Conservation (phyloP, 2,797 vertebrate genomes). For the Scomberomorus guttatus region DNA sequence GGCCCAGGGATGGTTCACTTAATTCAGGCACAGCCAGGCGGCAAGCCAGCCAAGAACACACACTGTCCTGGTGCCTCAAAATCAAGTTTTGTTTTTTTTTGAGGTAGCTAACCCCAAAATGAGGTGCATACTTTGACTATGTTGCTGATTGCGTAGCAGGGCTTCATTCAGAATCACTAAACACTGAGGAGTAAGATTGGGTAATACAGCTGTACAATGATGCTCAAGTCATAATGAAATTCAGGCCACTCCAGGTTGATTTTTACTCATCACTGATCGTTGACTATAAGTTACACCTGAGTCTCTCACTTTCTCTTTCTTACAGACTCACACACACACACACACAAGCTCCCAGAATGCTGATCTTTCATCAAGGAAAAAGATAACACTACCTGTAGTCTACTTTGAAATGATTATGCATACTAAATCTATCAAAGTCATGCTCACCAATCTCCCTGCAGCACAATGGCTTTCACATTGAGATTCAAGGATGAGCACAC, state of each 20-base stretch:
- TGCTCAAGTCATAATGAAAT: conserved; percentile 12
- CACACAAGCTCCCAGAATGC: background rate
- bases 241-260: conserved; percentile 13
- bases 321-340: conserved; percentile 1
- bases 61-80: conserved; percentile 62
- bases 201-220: background rate
- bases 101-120: conserved; percentile 1
- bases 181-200: conserved; percentile 4
- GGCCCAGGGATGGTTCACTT: conserved; percentile 73
- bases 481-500: conserved; percentile 1
- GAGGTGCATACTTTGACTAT: conserved; percentile 23
- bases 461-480: background rate
- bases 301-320: background rate
- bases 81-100: too few species aligned
- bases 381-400: conserved; percentile 1
- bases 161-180: background rate
- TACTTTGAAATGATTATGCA: conserved; percentile 25
- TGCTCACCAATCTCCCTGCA: conserved; percentile 4
- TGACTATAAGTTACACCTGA: conserved; percentile 14
- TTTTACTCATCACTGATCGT: conserved; percentile 17
- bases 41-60: conserved; percentile 64
- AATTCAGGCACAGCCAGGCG: conserved; percentile 64
- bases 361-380: conserved; percentile 33
- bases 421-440: conserved; percentile 23
- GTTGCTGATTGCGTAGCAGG: conserved; percentile 7